Percentiles rank a stretch among this genome's conserved stretches.
These are phyloP conservation scores for Acipenser ruthenus DNA, from an alignment of 2,797 vertebrate genomes.

Conservation along the genomic window DNA sequence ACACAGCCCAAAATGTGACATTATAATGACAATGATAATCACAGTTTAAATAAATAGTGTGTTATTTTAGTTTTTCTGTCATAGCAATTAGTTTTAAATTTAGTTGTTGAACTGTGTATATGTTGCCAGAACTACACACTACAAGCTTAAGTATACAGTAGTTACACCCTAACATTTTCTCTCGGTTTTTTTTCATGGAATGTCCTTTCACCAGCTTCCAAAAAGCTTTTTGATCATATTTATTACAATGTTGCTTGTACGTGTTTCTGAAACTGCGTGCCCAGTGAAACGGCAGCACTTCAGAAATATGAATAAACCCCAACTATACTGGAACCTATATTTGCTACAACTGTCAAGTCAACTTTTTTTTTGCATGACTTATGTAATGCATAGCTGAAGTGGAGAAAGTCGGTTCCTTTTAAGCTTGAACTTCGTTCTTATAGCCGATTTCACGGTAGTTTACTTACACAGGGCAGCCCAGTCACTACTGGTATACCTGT, in stretches of 20 bases:
- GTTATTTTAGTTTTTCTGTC: slow-evolving; percentile 68
- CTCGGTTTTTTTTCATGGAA: slow-evolving; percentile 43
- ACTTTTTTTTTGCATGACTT: slow-evolving; percentile 39
- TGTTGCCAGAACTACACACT: slow-evolving; percentile 47
- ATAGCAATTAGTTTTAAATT: slow-evolving; percentile 80
- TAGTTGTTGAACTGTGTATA: slow-evolving; percentile 61
- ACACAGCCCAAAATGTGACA: slow-evolving; percentile 67
- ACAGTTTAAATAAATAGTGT: slow-evolving; percentile 62
- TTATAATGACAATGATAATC: slow-evolving; percentile 75
- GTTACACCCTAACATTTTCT: slow-evolving; percentile 54
- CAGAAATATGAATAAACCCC: slow-evolving; percentile 43
- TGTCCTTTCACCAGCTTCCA: slow-evolving; percentile 37
- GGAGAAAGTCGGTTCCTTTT: not conserved
- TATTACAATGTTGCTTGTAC: not conserved
- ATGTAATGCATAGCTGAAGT: slow-evolving; percentile 21
- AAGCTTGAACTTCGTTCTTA: not conserved
- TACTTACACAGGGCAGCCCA: not conserved
- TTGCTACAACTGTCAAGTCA: slow-evolving; percentile 45
- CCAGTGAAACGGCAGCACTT: slow-evolving; percentile 33
- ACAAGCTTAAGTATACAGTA: slow-evolving; percentile 58
- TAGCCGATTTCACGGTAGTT: not conserved
- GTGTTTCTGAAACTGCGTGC: slow-evolving; percentile 36
- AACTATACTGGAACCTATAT: slow-evolving; percentile 45
- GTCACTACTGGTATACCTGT: not conserved
- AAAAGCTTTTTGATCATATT: slow-evolving; percentile 28